These are phyloP conservation scores for Alectoris magna DNA, from an alignment of 2,797 vertebrate genomes.

Conservation along the genomic window DNA sequence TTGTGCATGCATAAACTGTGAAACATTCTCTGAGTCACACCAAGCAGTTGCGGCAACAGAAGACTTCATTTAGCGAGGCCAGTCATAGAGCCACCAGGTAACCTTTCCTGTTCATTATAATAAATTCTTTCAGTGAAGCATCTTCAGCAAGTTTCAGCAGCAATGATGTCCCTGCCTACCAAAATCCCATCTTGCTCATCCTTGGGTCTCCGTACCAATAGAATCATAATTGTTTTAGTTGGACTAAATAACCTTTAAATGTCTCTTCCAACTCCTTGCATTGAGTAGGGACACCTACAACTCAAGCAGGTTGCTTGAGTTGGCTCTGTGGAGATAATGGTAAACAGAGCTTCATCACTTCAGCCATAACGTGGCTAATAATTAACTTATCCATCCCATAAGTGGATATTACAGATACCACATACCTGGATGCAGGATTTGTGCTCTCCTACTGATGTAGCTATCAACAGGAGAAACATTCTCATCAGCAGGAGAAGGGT, in stretches of 20 bases:
- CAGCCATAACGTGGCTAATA: neutral
- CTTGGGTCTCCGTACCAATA: neutral
- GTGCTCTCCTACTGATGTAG: neutral
- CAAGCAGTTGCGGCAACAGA: neutral
- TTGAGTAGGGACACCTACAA: too few species aligned
- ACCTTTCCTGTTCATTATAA: constrained; percentile 53
- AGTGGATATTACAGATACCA: neutral
- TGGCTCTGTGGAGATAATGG: neutral
- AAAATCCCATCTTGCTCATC: neutral
- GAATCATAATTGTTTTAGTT: too few species aligned
- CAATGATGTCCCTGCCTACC: neutral
- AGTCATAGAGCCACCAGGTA: neutral
- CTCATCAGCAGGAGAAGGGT: constrained; percentile 53
- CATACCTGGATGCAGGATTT: neutral
- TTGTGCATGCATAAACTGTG: constrained; percentile 1
- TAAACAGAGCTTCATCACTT: neutral
- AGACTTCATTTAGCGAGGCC: constrained; percentile 28
- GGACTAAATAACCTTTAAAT: too few species aligned
- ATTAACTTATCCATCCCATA: neutral
- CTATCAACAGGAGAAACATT: neutral
- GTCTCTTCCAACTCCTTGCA: too few species aligned
- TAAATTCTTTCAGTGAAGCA: constrained; percentile 30
- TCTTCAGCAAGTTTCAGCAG: constrained; percentile 11
- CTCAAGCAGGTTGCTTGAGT: too few species aligned
- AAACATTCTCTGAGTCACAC: neutral